Base-by-base conservation (phyloP, 2,888 invertebrate species). In the Catocala sponsa region DNA sequence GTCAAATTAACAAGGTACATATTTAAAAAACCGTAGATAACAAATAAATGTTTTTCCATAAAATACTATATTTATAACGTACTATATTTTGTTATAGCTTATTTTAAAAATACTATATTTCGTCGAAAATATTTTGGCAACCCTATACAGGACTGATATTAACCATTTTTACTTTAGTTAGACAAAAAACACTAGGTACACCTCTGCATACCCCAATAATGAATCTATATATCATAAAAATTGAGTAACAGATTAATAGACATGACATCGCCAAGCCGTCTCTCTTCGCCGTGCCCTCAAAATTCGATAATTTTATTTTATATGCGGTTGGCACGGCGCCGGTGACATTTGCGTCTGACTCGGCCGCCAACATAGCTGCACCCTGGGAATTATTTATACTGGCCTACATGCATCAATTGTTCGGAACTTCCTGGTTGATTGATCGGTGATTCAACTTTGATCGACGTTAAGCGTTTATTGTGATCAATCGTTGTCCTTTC, bases 321-420 rank as follows among this genome's bases (percentile, higher is more conserved):
- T 70, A 60, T 55, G 47, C 44, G 12, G 63, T 66, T 74, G 64
- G 64, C 75, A 66, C 46, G 38, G 32, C 11, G 33, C 47, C 57
- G 60, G 25, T 65, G 77, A 78, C 77, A 77, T 77, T 77, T 78
- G 49, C 41, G 5, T 33, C 4, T 5, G 15, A 2, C 33, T 15
- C 55, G 44, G 43, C 33, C 50, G 78, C 79, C 76, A 76, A 76
- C 55, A 67, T 49, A 46, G 15, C 13, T 43, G n/a, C 55, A 64
- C 62, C 70, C 76, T 59, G 75, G 69, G 44, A 53, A 69, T 60
- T 76, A 76, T 76, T 76, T 77, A 77, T 76, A 76, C 11, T 62
- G 72, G 59, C 76, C 76, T 68, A 59, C 9, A 32, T 50, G 5
- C 12, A 42, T 56, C 52, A 57, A 54, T 65, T 41, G 55, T 57